Evolutionary conservation across 2,113 vertebrate species (phyloP).

Genomic region (Ailuropoda melanoleuca): DNA sequence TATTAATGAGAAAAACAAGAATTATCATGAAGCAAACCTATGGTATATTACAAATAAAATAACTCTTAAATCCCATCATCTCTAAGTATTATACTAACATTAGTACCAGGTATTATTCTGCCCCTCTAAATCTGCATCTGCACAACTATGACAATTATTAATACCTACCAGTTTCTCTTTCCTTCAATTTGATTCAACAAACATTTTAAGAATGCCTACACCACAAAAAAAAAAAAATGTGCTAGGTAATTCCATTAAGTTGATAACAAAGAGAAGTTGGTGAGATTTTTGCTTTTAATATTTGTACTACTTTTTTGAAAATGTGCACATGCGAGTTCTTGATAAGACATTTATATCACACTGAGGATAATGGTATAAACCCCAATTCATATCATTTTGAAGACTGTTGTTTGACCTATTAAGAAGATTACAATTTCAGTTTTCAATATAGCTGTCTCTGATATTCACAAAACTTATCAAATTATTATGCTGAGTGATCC

Average conservation of each 20-base stretch:
- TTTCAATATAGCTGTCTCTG: neutral
- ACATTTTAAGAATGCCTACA: neutral
- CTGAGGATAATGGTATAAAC: neutral
- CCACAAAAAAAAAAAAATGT: neutral
- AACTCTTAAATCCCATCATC: neutral
- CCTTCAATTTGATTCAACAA: neutral
- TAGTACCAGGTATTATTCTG: neutral
- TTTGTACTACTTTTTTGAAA: neutral
- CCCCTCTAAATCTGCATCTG: neutral
- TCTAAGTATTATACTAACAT: neutral
- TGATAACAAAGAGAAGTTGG: neutral
- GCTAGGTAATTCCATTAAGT: neutral
- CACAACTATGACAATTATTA: neutral
- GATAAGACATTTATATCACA: neutral
- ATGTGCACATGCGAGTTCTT: neutral
- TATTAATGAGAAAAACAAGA: neutral
- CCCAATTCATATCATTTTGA: neutral
- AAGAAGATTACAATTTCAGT: neutral
- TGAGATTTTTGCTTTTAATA: neutral
- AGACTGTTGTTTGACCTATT: neutral
- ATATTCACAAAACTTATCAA: neutral
- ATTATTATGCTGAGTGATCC: neutral
- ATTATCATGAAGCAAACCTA: neutral
- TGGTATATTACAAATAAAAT: neutral
- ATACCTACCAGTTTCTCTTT: neutral